Evolutionary conservation across 2,888 invertebrate species (phyloP).

Genomic region (Margaritifera margaritifera): DNA sequence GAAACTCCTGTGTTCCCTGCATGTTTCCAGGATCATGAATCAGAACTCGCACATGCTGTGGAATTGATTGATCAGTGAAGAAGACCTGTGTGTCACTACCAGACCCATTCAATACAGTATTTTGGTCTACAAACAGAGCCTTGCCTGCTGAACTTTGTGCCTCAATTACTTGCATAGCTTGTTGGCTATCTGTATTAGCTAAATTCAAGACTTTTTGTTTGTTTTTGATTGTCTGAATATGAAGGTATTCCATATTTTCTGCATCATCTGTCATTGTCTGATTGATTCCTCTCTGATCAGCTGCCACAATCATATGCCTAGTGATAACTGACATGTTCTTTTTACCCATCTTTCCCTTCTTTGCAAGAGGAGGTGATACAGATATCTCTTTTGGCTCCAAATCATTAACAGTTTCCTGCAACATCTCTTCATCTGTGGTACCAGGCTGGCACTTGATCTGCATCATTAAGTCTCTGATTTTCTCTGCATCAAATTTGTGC

Average conservation of each 20-base stretch:
- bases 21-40: conserved; percentile 9
- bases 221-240: too few species aligned
- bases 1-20: not conserved
- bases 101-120: not conserved
- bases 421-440: not conserved
- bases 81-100: not conserved
- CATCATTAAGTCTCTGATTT: conserved; percentile 46
- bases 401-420: too few species aligned
- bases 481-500: conserved; percentile 41
- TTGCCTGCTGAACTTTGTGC: not conserved
- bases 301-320: too few species aligned
- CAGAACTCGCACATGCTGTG: conserved; percentile 19
- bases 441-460: conserved; percentile 8
- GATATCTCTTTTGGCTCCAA: too few species aligned
- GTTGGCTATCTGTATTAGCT: too few species aligned
- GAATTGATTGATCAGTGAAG: conserved; percentile 4
- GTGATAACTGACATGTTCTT: too few species aligned
- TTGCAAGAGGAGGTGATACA: too few species aligned
- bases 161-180: too few species aligned
- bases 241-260: too few species aligned
- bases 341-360: not conserved
- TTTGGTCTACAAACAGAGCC: not conserved
- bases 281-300: too few species aligned
- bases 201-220: too few species aligned
- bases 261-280: too few species aligned